Conservation (phyloP, 2,113 vertebrate species). For the Capra hircus region DNA sequence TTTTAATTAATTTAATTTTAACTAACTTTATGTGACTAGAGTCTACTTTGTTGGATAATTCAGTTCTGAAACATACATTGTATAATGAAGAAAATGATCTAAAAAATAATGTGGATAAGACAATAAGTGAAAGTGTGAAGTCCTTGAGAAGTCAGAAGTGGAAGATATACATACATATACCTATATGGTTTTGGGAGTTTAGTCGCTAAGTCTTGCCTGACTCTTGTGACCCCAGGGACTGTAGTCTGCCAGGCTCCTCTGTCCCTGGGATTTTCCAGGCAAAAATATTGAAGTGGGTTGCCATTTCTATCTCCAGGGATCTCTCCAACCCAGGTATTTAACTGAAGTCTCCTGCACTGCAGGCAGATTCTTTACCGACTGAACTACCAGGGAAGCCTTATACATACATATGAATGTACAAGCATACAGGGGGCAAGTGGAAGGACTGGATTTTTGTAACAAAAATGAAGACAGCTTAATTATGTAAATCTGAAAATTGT, state of each 20-base stretch:
- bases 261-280: not conserved
- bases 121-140: not conserved
- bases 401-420: not conserved
- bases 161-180: not conserved
- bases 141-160: not conserved
- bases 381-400: not conserved
- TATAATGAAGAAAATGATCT: not conserved
- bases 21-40: not conserved
- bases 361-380: not conserved
- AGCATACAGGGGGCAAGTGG: not conserved
- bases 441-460: not conserved
- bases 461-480: not conserved
- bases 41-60: not conserved
- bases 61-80: not conserved
- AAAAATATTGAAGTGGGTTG: not conserved
- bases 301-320: not conserved
- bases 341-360: not conserved
- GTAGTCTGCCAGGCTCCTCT: not conserved
- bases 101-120: not conserved
- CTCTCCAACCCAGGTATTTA: not conserved
- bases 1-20: not conserved
- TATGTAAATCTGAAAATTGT: not conserved
- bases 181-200: not conserved
- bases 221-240: not conserved
- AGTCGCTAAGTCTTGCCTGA: rapidly evolving